phyloP scores from a whole-genome alignment of 2,113 vertebrate genomes.

The Melanerpes aurifrons region DNA sequence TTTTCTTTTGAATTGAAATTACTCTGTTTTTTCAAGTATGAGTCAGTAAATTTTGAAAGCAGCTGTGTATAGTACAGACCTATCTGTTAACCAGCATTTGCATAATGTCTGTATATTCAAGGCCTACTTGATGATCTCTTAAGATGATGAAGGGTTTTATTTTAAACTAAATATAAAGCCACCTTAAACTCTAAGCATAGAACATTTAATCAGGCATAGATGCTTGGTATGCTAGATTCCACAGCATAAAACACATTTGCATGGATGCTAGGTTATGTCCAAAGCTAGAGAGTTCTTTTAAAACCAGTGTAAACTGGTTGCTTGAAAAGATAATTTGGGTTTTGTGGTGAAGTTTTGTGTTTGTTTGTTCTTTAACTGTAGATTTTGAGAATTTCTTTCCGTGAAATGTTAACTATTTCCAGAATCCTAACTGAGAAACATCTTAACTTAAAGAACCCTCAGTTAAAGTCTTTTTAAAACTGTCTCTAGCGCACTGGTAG shows the following conservation, averaged over 20 bases:
- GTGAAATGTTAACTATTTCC: not conserved
- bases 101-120: not conserved
- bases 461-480: not conserved
- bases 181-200: not conserved
- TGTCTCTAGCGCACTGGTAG: accelerated
- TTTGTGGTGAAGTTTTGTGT: not conserved
- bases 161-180: slow-evolving; percentile 1
- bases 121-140: slow-evolving; percentile 1
- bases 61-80: not conserved
- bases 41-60: not conserved
- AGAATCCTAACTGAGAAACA: not conserved
- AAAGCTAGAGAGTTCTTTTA: not conserved
- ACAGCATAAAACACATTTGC: not conserved
- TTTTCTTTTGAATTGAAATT: not conserved
- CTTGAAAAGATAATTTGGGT: not conserved
- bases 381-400: not conserved
- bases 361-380: not conserved
- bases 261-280: not conserved
- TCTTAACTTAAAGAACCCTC: not conserved
- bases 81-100: not conserved
- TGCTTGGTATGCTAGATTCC: not conserved
- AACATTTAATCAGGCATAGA: not conserved
- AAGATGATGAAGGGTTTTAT: not conserved
- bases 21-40: not conserved
- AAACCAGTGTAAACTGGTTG: not conserved